Evolutionary conservation across 2,113 vertebrate species (phyloP).

Genomic region (Dasyurus viverrinus): DNA sequence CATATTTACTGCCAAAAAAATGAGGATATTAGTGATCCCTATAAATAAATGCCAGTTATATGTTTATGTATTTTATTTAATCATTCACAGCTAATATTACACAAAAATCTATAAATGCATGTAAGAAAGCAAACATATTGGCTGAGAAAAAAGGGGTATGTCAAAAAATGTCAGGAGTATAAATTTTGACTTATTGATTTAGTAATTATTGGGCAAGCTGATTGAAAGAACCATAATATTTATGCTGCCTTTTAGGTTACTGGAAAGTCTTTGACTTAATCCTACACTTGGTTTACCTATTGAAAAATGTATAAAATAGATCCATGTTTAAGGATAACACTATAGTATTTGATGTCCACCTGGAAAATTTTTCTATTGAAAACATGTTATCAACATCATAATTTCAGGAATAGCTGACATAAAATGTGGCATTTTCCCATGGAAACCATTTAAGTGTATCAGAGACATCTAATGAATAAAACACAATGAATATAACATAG

Average conservation of each 20-base stretch:
- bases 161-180: background rate
- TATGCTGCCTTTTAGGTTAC: background rate
- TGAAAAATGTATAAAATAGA: background rate
- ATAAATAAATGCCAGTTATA: constrained; percentile 18
- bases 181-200: background rate
- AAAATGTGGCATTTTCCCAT: background rate
- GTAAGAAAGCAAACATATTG: background rate
- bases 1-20: background rate
- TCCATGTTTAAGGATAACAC: background rate
- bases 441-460: background rate
- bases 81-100: background rate
- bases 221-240: background rate
- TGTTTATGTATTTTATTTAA: background rate
- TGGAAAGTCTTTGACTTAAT: background rate
- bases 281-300: background rate
- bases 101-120: background rate
- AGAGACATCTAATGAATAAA: background rate
- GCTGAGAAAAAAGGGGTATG: background rate
- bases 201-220: background rate
- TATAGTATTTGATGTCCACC: background rate
- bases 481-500: background rate
- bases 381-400: background rate
- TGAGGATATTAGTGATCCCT: background rate
- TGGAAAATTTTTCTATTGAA: background rate
- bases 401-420: background rate